Base-by-base conservation (phyloP, 1,140 invertebrate species). In the Dendrolimus kikuchii region DNA sequence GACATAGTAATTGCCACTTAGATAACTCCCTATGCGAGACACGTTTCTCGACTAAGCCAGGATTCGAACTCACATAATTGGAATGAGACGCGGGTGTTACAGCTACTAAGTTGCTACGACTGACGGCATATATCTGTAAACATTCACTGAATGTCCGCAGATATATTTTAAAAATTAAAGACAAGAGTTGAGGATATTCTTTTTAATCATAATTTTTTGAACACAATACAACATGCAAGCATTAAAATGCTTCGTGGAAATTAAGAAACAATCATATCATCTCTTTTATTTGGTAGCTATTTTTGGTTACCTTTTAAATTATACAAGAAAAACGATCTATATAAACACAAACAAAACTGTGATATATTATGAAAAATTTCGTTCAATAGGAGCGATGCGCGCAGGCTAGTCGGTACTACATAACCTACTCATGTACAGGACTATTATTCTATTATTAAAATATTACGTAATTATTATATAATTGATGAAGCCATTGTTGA, bases 201-300 rank as follows among this genome's bases (percentile, higher is more conserved):
- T 84, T 86, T 84, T 82, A 77, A 81, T 85, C 64, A 69, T 79
- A 78, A 81, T 77, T 82, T 83, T 86, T 80, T 88, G 84, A 88
- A 88, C 83, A 88, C 87, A 88, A 87, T 87, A 87, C 81, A 83
- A 87, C 86, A 86, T 87, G 82, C 80, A 86, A 86, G 81, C 81
- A 86, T 87, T 53, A 77, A 73, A 81, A 87, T 87, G 85, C 85
- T 85, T 80, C 79, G 74, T 71, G 81, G 87, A 78, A 87, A 81
- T 80, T 74, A 87, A 76, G 75, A 88, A 87, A 87, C 77, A 84
- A 80, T 80, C 68, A 81, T 84, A 79, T 76, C 61, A 71, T 67
- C 71, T 83, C 73, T 84, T 23, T 81, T 84, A 86, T 86, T 86
- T 85, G 83, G 81, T 86, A 86, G 74, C 83, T 84, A 86, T 83